A percentile compares a stretch with the other conserved stretches of the same genome.
phyloP scores from a whole-genome alignment of 2,888 invertebrate species.

The Actias luna region DNA sequence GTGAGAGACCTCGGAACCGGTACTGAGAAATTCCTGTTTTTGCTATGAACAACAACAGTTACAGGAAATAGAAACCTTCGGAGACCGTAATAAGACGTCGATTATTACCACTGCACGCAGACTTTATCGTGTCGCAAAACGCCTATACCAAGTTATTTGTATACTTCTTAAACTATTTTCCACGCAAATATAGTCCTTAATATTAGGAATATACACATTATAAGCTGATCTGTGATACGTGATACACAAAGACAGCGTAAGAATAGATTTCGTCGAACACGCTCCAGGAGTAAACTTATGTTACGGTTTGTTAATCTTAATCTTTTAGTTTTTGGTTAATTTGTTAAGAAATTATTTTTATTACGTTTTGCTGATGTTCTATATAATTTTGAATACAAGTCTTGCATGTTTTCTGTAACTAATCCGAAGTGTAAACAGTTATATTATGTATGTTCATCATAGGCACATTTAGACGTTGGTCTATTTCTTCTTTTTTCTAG shows the following conservation, averaged over 20 bases:
- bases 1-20: conserved; percentile 44
- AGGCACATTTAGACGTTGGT: background rate
- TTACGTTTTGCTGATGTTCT: background rate
- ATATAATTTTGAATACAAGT: background rate
- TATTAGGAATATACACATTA: conserved; percentile 38
- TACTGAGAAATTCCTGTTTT: conserved; percentile 20
- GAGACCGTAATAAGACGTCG: conserved; percentile 30
- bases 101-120: conserved; percentile 20
- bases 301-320: conserved; percentile 73
- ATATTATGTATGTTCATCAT: background rate
- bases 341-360: conserved; percentile 17
- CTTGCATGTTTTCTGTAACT: background rate
- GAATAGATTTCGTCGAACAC: conserved; percentile 72
- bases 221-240: conserved; percentile 29
- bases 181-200: conserved; percentile 49
- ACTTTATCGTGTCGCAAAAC: conserved; percentile 37
- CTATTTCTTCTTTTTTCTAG: background rate
- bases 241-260: conserved; percentile 42
- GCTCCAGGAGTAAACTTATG: conserved; percentile 75
- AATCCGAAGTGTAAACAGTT: background rate
- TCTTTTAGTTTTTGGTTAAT: conserved; percentile 54
- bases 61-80: conserved; percentile 37
- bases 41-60: conserved; percentile 18
- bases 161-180: conserved; percentile 49
- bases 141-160: conserved; percentile 57